Evolutionary conservation across 1,140 invertebrate species (phyloP).

Genomic region (Agrypnia vestita): DNA sequence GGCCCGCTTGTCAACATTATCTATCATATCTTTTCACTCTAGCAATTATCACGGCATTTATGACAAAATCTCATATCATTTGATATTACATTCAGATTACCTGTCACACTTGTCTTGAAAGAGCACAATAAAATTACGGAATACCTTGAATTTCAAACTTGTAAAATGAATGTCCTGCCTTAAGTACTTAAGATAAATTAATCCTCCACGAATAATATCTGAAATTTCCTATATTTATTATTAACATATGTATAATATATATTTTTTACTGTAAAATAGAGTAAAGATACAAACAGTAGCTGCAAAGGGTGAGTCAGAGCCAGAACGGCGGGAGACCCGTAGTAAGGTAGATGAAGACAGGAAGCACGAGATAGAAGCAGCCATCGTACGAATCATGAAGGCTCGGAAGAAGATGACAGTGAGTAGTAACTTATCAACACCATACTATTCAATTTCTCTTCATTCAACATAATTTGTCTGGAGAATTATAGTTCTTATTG

Average conservation of each 20-base stretch:
- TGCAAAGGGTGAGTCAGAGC: constrained; percentile 98
- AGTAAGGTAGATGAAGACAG: constrained; percentile 99
- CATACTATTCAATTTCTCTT: neutral
- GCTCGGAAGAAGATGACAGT: constrained; percentile 94
- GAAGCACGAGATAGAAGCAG: constrained; percentile 99
- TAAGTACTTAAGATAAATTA: too few relatives aligned
- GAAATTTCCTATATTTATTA: neutral
- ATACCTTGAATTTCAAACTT: too few relatives aligned
- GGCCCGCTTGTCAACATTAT: too few relatives aligned
- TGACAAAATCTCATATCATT: too few relatives aligned
- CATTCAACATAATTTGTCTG: neutral
- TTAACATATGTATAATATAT: neutral
- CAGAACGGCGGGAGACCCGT: constrained; percentile 96
- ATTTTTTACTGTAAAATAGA: constrained; percentile 69
- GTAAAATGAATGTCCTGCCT: too few relatives aligned
- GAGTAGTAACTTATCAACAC: too few relatives aligned
- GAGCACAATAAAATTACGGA: too few relatives aligned
- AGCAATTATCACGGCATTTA: too few relatives aligned
- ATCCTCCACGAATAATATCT: neutral
- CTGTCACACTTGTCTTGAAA: too few relatives aligned
- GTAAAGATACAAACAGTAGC: constrained; percentile 96
- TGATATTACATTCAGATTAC: too few relatives aligned
- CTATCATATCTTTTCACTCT: too few relatives aligned
- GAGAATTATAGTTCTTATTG: neutral
- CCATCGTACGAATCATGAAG: constrained; percentile 99